A percentile compares a stretch with the other conserved stretches of the same genome.
Conservation (phyloP, 2,888 invertebrate species). For the Eumerus sabulonum region DNA sequence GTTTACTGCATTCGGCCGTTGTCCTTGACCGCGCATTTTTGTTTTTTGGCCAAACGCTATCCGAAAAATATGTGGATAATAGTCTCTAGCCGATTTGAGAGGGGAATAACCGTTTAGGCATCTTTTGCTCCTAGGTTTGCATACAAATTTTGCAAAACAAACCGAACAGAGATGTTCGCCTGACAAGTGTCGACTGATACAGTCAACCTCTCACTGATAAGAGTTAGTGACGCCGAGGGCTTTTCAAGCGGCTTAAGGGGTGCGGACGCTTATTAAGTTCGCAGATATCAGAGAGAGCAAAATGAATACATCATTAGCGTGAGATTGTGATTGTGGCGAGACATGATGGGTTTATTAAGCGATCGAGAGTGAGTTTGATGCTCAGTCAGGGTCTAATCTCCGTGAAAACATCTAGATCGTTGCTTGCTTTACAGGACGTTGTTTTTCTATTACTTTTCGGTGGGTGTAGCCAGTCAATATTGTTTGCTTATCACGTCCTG, state of each 20-base stretch:
- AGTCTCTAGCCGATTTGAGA: too few species aligned
- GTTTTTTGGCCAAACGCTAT: slow-evolving; percentile 1
- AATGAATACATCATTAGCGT: slow-evolving; percentile 4
- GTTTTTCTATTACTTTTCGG: neutral
- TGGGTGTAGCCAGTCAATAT: neutral
- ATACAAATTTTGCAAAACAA: too few species aligned
- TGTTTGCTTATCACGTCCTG: neutral
- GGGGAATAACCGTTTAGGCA: neutral
- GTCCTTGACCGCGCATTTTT: slow-evolving; percentile 25
- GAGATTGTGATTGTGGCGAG: neutral
- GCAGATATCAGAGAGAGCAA: too few species aligned
- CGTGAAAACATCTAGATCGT: slow-evolving; percentile 52
- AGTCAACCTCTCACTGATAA: too few species aligned
- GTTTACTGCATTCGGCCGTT: neutral
- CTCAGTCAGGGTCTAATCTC: slow-evolving; percentile 62
- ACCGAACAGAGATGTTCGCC: too few species aligned
- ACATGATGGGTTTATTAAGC: slow-evolving; percentile 25
- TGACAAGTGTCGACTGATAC: too few species aligned
- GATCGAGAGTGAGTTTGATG: slow-evolving; percentile 25
- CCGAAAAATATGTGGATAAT: slow-evolving; percentile 18
- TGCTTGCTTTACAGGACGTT: slow-evolving; percentile 7
- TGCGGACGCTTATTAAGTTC: too few species aligned
- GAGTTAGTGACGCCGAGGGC: too few species aligned
- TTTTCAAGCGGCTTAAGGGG: too few species aligned
- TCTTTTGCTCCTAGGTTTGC: too few species aligned